A percentile compares a stretch with the other conserved stretches of the same genome.
These are phyloP conservation scores for Dione juno DNA, from an alignment of 2,888 invertebrate genomes.

Conservation along the genomic window DNA sequence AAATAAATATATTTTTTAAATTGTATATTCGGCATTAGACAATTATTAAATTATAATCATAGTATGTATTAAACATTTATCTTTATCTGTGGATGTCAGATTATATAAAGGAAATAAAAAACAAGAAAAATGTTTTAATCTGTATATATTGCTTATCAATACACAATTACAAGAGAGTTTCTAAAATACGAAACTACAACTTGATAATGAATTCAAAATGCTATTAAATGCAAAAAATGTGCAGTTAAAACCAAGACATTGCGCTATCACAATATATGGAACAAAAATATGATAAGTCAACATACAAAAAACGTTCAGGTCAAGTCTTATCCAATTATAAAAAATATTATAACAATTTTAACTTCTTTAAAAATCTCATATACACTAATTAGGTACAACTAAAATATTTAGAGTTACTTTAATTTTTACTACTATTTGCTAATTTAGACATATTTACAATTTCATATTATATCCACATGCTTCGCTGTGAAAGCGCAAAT, in stretches of 20 bases:
- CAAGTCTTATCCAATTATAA: conserved; percentile 71
- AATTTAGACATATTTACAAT: conserved; percentile 81
- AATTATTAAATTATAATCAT: background rate
- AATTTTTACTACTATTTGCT: conserved; percentile 74
- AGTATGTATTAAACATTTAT: background rate
- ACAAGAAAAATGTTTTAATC: conserved; percentile 62
- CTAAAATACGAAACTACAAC: conserved; percentile 72
- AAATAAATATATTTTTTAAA: background rate
- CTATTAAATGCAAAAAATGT: conserved; percentile 82
- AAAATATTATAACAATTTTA: conserved; percentile 72
- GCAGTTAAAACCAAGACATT: conserved; percentile 67
- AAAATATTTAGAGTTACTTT: conserved; percentile 69
- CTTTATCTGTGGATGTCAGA: background rate
- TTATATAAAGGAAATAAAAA: conserved; percentile 41
- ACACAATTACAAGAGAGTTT: conserved; percentile 80
- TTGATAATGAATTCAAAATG: conserved; percentile 76
- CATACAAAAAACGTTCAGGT: conserved; percentile 67
- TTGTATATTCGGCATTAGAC: background rate
- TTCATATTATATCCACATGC: conserved; percentile 69
- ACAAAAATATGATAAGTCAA: conserved; percentile 72
- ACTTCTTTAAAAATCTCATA: conserved; percentile 76
- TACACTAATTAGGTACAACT: conserved; percentile 79
- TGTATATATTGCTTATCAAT: conserved; percentile 83
- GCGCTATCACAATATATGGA: conserved; percentile 76
- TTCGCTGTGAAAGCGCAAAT: conserved; percentile 79